Conservation (phyloP, 64 coral and sea anemone genomes). For the Dendrophyllia cribrosa region DNA sequence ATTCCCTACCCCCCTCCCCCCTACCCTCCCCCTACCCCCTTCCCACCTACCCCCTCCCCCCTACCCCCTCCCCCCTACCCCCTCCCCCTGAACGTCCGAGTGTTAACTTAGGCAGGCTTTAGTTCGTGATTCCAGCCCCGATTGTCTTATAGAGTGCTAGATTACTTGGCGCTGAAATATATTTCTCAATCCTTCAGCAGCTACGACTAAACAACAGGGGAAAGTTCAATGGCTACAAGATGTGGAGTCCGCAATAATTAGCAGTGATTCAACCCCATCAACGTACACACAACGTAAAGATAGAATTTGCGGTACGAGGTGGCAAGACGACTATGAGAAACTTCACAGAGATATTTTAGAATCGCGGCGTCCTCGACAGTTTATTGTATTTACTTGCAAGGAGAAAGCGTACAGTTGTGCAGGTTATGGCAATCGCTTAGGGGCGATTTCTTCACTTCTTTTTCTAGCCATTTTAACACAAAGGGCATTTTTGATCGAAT, state of each 20-base stretch:
- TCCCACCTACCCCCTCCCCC: too few relatives aligned
- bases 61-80: too few relatives aligned
- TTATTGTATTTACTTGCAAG: conserved; percentile 44
- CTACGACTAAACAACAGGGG: neutral
- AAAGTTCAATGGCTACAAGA: neutral
- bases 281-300: neutral
- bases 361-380: neutral
- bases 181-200: neutral
- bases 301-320: conserved; percentile 17
- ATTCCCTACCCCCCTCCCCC: too few relatives aligned
- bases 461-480: conserved; percentile 53
- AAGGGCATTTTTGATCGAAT: conserved; percentile 58
- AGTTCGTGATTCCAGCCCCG: too few relatives aligned
- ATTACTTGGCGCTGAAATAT: neutral
- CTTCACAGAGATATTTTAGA: conserved; percentile 63
- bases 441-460: conserved; percentile 33
- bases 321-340: conserved; percentile 38
- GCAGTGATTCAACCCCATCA: neutral
- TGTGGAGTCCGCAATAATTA: neutral
- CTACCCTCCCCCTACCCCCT: too few relatives aligned
- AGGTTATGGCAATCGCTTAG: conserved; percentile 60
- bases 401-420: conserved; percentile 26
- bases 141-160: neutral
- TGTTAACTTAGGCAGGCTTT: too few relatives aligned
- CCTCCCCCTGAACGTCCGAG: too few relatives aligned